These are phyloP conservation scores for Thomomys bottae DNA, from an alignment of 2,113 vertebrate species.

Conservation along the genomic window DNA sequence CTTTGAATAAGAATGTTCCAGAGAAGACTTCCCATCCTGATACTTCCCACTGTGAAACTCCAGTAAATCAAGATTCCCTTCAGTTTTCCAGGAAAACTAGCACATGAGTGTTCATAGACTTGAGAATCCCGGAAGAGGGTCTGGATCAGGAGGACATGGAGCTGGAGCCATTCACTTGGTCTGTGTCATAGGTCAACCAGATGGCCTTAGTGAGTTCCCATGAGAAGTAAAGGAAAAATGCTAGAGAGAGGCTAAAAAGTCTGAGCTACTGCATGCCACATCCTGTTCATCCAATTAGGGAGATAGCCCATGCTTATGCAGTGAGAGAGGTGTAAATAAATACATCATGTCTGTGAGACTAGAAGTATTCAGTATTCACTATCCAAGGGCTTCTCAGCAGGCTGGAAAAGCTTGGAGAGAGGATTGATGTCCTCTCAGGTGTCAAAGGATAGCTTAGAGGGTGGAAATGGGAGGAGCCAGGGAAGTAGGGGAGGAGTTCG, in stretches of 20 bases:
- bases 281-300: neutral
- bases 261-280: neutral
- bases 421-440: fast-evolving
- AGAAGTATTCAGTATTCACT: neutral
- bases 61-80: neutral
- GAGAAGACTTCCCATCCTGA: neutral
- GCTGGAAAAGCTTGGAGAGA: neutral
- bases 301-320: neutral
- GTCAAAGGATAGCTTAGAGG: neutral
- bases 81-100: neutral
- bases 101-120: neutral
- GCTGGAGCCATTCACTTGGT: neutral
- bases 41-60: neutral
- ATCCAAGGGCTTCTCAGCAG: neutral
- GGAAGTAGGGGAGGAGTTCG: neutral
- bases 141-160: neutral
- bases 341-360: neutral
- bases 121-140: neutral
- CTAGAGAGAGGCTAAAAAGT: neutral
- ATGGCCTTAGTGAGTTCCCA: neutral
- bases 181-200: neutral
- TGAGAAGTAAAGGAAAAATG: neutral
- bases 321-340: neutral
- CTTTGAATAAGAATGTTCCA: neutral
- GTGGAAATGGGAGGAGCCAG: neutral